Conservation (phyloP, 2,113 vertebrate genomes). For the Pelobates fuscus region DNA sequence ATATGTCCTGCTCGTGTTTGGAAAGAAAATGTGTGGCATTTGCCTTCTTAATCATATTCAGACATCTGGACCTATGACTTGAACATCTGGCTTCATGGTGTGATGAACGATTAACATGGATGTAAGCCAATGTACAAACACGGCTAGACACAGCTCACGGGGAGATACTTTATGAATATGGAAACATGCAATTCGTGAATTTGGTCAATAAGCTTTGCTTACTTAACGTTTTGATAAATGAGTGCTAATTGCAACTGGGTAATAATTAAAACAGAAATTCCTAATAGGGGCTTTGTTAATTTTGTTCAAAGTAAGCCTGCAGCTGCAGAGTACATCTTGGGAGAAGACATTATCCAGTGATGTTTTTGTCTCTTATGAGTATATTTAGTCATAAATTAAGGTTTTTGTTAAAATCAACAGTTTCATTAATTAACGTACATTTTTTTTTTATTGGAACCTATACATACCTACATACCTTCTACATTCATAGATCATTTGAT, state of each 20-base stretch:
- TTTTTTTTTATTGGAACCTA: too few relatives aligned
- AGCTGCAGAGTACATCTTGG: conserved; percentile 28
- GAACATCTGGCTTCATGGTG: conserved; percentile 32
- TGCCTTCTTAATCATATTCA: conserved; percentile 21
- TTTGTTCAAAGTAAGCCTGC: background rate
- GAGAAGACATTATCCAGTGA: background rate
- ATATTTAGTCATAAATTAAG: too few relatives aligned
- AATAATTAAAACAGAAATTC: conserved; percentile 25
- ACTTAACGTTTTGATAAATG: conserved; percentile 32
- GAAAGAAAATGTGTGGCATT: conserved; percentile 6
- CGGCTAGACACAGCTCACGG: conserved; percentile 14
- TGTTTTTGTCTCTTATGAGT: too few relatives aligned
- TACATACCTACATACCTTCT: too few relatives aligned
- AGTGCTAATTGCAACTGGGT: conserved; percentile 28
- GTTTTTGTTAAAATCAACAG: too few relatives aligned
- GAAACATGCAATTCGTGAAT: conserved; percentile 14
- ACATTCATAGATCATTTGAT: too few relatives aligned
- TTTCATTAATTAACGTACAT: too few relatives aligned
- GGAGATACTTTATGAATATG: conserved; percentile 34
- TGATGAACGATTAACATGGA: conserved; percentile 29
- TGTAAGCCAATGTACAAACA: conserved; percentile 24
- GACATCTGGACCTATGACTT: conserved; percentile 26
- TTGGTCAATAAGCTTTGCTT: conserved; percentile 14
- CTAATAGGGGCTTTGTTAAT: conserved; percentile 15
- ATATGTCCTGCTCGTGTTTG: conserved; percentile 1